A percentile compares a stretch with the other conserved stretches of the same genome.
phyloP scores from a whole-genome alignment of 2,888 invertebrate species.

The Heliconius charithonia region DNA sequence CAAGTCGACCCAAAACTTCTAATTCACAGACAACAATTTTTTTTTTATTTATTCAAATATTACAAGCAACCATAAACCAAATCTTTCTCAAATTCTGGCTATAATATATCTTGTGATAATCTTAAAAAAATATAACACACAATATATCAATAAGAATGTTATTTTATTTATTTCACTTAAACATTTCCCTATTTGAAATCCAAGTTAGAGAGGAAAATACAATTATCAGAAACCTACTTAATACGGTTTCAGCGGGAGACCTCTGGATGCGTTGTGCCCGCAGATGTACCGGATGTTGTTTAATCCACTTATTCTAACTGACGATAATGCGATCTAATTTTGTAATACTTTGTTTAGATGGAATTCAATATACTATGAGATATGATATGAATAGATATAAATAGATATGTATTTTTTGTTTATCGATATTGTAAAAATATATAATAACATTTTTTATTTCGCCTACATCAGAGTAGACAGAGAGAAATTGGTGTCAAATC shows the following conservation, averaged over 20 bases:
- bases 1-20: constrained; percentile 11
- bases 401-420: not conserved
- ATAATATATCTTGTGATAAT: not conserved
- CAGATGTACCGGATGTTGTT: constrained; percentile 61
- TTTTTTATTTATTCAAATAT: constrained; percentile 2
- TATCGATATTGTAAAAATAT: too few species aligned
- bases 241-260: constrained; percentile 58
- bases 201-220: constrained; percentile 19
- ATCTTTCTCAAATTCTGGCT: not conserved
- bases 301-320: constrained; percentile 69
- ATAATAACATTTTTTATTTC: too few species aligned
- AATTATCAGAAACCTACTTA: constrained; percentile 39
- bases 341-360: not conserved
- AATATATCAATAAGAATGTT: not conserved
- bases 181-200: not conserved
- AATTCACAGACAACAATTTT: not conserved
- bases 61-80: not conserved
- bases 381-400: too few species aligned
- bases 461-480: too few species aligned
- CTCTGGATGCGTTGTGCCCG: constrained; percentile 43
- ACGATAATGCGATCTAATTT: constrained; percentile 51
- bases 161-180: not conserved
- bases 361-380: not conserved
- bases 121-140: not conserved
- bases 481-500: too few species aligned